Base-by-base conservation (phyloP, 2,888 invertebrate genomes). In the Harmothoe impar region DNA sequence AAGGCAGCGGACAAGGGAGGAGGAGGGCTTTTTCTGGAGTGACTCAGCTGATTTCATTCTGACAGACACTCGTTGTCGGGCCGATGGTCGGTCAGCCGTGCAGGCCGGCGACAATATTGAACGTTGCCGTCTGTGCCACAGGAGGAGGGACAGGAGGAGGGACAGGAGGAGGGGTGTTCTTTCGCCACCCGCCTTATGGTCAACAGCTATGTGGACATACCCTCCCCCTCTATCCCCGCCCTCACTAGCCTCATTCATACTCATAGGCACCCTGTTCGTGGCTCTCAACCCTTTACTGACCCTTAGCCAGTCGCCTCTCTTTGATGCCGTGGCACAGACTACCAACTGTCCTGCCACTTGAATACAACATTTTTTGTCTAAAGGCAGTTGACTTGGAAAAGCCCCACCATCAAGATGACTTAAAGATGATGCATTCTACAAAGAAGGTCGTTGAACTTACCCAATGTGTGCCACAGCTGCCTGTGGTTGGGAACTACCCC, bases 1-100 rank as follows among this genome's bases (percentile, higher is more conserved):
- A 62, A 62, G 62, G 12, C 62, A 62, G 62, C 15, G 72, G 72
- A 29, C 29, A 72, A 17, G 0, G 72, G 72, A 29, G 29, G 72
- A 25, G 72, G 29, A 3, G 72, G 72, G 3, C 25, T 72, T 72
- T 25, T 72, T 0, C 25, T 7, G 72, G 25, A 25, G 5, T 7
- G 72, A 7, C 72, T n/a, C 72, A 72, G 25, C 29, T 72, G 72
- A 72, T 72, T 72, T 72, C 72, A 72, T 72, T 29, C 72, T 72
- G 72, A 29, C 72, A 72, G 72, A 72, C 72, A 72, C 72, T 72
- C 72, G 72, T 72, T 72, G 72, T 72, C 72, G 25, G 29, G n/a
- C 72, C 29, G 31, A 72, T 72, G 29, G 72, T 25, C 72, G 31
- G 72, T 29, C 72, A 72, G 72, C 72, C 72, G 31, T 72, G 72